Evolutionary conservation across 53 echinoderm and acorn worm genomes (phyloP).

Genomic region (Temnopleurus reevesii): DNA sequence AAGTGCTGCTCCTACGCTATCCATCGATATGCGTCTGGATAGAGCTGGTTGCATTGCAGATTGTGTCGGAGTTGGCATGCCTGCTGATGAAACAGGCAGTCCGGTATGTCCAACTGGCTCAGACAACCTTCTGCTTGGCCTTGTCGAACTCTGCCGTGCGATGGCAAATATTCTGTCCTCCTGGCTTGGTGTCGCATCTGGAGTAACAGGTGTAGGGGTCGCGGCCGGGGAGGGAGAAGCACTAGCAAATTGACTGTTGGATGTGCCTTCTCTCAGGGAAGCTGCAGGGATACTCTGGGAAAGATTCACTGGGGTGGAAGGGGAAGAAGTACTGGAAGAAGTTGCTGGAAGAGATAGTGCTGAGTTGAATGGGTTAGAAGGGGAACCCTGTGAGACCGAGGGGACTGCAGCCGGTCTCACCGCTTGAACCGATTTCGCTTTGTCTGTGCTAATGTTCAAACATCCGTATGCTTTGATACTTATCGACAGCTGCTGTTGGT

Average conservation of each 20-base stretch:
- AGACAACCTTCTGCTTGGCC: conserved; percentile 25
- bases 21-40: conserved; percentile 23
- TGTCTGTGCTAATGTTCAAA: conserved; percentile 58
- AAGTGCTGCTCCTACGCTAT: not conserved
- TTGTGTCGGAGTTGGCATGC: conserved; percentile 12
- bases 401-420: not conserved
- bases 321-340: conserved; percentile 33
- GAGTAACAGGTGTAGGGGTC: not conserved
- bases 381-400: conserved; percentile 34
- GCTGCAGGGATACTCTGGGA: not conserved
- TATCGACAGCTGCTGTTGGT: conserved; percentile 71
- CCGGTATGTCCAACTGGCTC: not conserved
- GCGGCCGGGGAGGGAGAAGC: conserved; percentile 17
- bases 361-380: conserved; percentile 47
- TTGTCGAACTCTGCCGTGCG: not conserved
- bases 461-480: conserved; percentile 89
- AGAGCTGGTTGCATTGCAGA: not conserved
- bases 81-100: not conserved
- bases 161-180: not conserved
- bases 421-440: conserved; percentile 36
- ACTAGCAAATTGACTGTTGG: conserved; percentile 31
- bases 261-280: not conserved
- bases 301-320: not conserved
- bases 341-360: not conserved
- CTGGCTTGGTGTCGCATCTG: not conserved